phyloP scores from a whole-genome alignment of 2,113 vertebrate genomes.

The Leucopsar rothschildi region DNA sequence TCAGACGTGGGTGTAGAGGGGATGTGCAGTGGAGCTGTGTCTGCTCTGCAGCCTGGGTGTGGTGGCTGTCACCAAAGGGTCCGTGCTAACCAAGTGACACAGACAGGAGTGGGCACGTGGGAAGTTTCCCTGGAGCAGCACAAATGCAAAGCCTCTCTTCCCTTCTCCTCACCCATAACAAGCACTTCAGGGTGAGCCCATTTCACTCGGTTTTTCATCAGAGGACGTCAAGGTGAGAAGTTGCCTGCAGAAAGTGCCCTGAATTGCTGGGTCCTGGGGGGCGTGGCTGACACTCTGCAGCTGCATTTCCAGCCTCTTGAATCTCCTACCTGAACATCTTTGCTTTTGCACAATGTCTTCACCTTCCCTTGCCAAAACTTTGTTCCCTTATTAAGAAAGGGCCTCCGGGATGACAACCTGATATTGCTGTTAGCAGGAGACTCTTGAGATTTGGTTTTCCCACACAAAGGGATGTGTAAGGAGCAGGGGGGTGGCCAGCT shows the following conservation, averaged over 20 bases:
- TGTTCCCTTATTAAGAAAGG: background rate
- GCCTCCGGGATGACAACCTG: background rate
- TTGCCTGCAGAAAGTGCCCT: background rate
- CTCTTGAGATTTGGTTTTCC: background rate
- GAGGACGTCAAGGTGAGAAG: background rate
- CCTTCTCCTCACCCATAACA: background rate
- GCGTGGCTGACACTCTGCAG: background rate
- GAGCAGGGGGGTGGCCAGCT: background rate
- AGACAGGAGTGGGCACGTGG: rapidly evolving
- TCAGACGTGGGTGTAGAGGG: background rate
- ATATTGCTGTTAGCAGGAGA: background rate
- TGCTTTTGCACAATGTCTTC: background rate
- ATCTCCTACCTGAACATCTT: background rate
- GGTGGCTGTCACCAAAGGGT: background rate
- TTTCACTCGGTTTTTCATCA: background rate
- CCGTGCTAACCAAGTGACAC: background rate
- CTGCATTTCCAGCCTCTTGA: background rate
- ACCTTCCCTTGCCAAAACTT: background rate
- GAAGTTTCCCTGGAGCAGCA: background rate
- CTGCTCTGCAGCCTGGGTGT: background rate
- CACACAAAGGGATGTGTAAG: background rate
- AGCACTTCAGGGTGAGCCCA: background rate
- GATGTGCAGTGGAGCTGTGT: background rate
- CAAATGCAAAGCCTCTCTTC: background rate
- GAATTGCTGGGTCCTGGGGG: background rate